Evolutionary conservation across 2,888 invertebrate species (phyloP).

Genomic region (Drosophila leonis): DNA sequence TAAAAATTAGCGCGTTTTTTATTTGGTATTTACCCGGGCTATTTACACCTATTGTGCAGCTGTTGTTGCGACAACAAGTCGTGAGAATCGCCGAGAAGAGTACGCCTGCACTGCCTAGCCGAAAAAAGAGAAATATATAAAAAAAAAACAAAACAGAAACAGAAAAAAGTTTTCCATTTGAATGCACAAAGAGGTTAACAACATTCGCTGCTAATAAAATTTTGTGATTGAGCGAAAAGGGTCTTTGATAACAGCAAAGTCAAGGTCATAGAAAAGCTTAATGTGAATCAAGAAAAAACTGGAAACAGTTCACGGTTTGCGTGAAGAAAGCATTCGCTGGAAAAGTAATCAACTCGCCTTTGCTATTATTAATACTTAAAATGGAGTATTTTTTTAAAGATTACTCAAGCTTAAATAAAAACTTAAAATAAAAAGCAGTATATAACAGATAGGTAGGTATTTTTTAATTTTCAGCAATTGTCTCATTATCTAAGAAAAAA

Average conservation of each 20-base stretch:
- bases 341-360: not conserved
- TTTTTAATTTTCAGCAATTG: slow-evolving; percentile 6
- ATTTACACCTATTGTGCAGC: slow-evolving; percentile 59
- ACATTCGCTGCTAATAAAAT: slow-evolving; percentile 35
- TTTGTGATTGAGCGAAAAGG: slow-evolving; percentile 32
- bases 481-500: not conserved
- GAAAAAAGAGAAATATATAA: slow-evolving; percentile 3
- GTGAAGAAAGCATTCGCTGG: not conserved
- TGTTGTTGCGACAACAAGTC: slow-evolving; percentile 1
- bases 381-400: not conserved
- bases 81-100: slow-evolving; percentile 26
- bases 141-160: not conserved
- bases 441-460: not conserved
- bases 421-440: not conserved
- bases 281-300: not conserved
- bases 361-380: not conserved
- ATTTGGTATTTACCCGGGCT: slow-evolving; percentile 51
- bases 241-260: slow-evolving; percentile 10
- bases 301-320: not conserved
- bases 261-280: slow-evolving; percentile 6
- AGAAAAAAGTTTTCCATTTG: slow-evolving; percentile 55
- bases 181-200: slow-evolving; percentile 53
- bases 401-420: not conserved
- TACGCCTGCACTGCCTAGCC: slow-evolving; percentile 8
- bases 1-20: slow-evolving; percentile 64